phyloP scores from a whole-genome alignment of 2,888 invertebrate species.

The Temnothorax rugatulus region DNA sequence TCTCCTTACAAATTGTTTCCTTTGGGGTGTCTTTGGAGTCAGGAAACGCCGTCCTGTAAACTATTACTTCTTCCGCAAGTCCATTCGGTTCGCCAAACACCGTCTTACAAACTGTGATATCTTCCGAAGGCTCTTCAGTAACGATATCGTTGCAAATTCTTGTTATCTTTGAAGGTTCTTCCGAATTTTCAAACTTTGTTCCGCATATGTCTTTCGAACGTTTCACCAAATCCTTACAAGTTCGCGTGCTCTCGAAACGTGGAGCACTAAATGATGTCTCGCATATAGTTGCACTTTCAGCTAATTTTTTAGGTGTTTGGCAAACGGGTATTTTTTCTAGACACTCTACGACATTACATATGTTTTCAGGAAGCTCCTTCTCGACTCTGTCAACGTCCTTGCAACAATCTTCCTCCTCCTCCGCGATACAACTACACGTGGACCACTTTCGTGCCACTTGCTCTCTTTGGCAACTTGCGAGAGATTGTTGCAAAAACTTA shows the following conservation, averaged over 20 bases:
- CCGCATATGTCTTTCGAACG: not conserved
- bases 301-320: not conserved
- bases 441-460: conserved; percentile 43
- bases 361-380: not conserved
- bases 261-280: too few species aligned
- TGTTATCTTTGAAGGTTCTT: conserved; percentile 22
- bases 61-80: conserved; percentile 28
- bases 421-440: conserved; percentile 65
- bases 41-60: not conserved
- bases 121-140: conserved; percentile 7
- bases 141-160: conserved; percentile 26
- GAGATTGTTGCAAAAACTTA: not conserved
- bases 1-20: conserved; percentile 48
- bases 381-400: not conserved
- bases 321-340: conserved; percentile 8
- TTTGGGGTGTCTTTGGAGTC: conserved; percentile 12
- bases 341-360: not conserved
- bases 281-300: not conserved
- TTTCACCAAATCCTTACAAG: not conserved
- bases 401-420: conserved; percentile 68
- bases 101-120: conserved; percentile 45
- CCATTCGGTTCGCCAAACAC: conserved; percentile 12
- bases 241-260: not conserved
- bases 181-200: conserved; percentile 30
- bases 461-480: conserved; percentile 3